phyloP scores from a whole-genome alignment of 1,140 invertebrate genomes.

The Drosophila subpulchrella region DNA sequence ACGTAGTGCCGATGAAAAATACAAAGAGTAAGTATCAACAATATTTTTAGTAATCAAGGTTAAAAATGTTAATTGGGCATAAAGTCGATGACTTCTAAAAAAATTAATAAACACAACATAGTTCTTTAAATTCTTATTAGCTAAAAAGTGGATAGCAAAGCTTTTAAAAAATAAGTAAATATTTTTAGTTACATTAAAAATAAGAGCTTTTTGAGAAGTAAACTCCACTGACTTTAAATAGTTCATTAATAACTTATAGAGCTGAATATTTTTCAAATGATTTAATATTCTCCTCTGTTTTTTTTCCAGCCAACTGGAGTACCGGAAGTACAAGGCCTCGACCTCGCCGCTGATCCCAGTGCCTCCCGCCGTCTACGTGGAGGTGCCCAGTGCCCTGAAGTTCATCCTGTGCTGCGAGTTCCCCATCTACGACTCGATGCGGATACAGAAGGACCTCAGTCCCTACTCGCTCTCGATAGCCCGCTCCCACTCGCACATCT shows the following conservation, averaged over 20 bases:
- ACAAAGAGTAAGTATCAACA: slow-evolving; percentile 89
- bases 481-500: slow-evolving; percentile 91
- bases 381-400: slow-evolving; percentile 92
- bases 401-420: slow-evolving; percentile 94
- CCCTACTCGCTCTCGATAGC: slow-evolving; percentile 91
- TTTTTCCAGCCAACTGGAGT: slow-evolving; percentile 89
- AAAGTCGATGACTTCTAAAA: no score
- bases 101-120: no score
- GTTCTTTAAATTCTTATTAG: no score
- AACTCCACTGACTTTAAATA: not conserved
- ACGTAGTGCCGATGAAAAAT: slow-evolving; percentile 93
- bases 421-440: slow-evolving; percentile 92
- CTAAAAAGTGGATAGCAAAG: no score
- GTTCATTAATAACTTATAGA: not conserved
- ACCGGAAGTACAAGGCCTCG: slow-evolving; percentile 93
- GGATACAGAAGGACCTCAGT: slow-evolving; percentile 88
- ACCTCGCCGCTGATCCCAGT: slow-evolving; percentile 95
- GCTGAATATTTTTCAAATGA: not conserved
- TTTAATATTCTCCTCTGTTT: slow-evolving; percentile 55
- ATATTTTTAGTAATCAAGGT: no score
- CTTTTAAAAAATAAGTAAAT: no score
- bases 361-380: slow-evolving; percentile 92
- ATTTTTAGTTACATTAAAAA: no score
- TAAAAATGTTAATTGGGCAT: no score
- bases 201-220: no score